Evolutionary conservation across 2,888 invertebrate genomes (phyloP).

Genomic region (Glaucopsyche alexis): DNA sequence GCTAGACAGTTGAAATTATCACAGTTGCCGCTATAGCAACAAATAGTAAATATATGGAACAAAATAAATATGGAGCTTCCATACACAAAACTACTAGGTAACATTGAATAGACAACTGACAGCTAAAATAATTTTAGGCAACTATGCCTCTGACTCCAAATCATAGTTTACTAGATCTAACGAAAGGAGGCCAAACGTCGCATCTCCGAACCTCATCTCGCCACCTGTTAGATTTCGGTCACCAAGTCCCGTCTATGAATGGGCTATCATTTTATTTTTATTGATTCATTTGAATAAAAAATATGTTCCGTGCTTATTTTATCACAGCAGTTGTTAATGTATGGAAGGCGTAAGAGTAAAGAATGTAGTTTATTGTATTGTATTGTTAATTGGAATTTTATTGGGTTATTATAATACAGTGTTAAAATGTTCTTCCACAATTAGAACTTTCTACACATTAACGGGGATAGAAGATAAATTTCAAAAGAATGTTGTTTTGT

Average conservation of each 20-base stretch:
- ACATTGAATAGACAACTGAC: no score
- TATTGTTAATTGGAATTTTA: slow-evolving; percentile 25
- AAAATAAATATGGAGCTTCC: no score
- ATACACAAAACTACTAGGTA: no score
- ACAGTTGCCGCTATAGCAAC: no score
- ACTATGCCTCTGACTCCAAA: not conserved
- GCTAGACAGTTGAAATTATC: no score
- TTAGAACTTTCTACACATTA: slow-evolving; percentile 21
- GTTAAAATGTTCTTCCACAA: slow-evolving; percentile 17
- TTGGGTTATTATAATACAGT: slow-evolving; percentile 24
- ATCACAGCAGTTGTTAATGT: slow-evolving; percentile 28
- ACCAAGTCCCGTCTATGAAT: slow-evolving; percentile 4
- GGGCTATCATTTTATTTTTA: slow-evolving; percentile 22
- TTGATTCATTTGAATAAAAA: slow-evolving; percentile 28
- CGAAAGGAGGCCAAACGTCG: slow-evolving; percentile 47
- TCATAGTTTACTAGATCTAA: slow-evolving; percentile 28
- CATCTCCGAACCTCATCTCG: slow-evolving; percentile 51
- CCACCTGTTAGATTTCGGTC: slow-evolving; percentile 40
- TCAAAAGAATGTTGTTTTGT: not conserved
- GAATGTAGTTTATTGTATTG: slow-evolving; percentile 22
- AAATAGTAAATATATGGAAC: no score
- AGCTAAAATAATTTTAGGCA: no score
- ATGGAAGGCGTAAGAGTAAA: slow-evolving; percentile 14
- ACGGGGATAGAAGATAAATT: not conserved
- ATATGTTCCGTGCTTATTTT: slow-evolving; percentile 22